Conservation (phyloP, 2,888 invertebrate species). For the Steinernema hermaphroditum region DNA sequence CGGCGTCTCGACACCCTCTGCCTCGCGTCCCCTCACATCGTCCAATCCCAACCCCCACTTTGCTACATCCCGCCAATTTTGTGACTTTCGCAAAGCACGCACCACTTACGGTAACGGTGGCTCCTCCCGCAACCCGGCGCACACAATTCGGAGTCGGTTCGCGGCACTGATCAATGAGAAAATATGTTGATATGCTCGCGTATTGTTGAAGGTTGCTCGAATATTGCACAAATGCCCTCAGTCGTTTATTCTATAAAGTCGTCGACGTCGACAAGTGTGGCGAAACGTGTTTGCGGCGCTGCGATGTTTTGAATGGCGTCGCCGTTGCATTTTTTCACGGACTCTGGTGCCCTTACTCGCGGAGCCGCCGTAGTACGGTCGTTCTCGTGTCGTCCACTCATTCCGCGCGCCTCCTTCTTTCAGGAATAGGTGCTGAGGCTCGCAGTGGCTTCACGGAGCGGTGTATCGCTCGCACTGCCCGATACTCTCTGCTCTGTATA, state of each 20-base stretch:
- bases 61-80: slow-evolving; percentile 17
- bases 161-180: neutral
- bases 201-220: slow-evolving; percentile 6
- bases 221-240: slow-evolving; percentile 25
- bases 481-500: slow-evolving; percentile 7
- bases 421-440: slow-evolving; percentile 30
- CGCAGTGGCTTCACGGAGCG: slow-evolving; percentile 24
- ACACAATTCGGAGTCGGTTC: neutral
- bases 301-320: slow-evolving; percentile 27
- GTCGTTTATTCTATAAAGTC: slow-evolving; percentile 10
- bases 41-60: neutral
- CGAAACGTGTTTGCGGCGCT: slow-evolving; percentile 28
- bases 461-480: slow-evolving; percentile 29
- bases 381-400: slow-evolving; percentile 2
- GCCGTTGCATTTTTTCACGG: slow-evolving; percentile 29
- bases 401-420: slow-evolving; percentile 2
- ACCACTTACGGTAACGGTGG: slow-evolving; percentile 7
- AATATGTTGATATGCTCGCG: neutral
- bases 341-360: slow-evolving; percentile 28
- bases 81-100: slow-evolving; percentile 17
- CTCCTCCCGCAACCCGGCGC: neutral
- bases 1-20: slow-evolving; percentile 12
- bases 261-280: slow-evolving; percentile 16
- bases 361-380: slow-evolving; percentile 1
- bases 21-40: neutral